These are phyloP conservation scores for Malurus cyaneus DNA, from an alignment of 2,113 vertebrate genomes.

Conservation along the genomic window DNA sequence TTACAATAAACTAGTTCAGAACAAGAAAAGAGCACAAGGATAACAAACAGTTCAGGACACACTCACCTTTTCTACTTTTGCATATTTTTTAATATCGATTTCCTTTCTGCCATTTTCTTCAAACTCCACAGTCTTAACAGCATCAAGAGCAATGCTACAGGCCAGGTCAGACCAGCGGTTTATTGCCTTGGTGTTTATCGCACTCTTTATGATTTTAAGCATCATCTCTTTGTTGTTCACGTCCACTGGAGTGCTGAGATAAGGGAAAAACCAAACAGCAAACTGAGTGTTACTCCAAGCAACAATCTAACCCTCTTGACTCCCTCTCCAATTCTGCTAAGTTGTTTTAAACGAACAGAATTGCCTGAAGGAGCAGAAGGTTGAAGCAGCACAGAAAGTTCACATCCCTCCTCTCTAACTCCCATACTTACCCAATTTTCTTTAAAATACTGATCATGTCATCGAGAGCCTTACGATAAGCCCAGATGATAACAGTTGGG, in stretches of 20 bases:
- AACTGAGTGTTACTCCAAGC: background rate
- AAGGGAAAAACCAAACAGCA: background rate
- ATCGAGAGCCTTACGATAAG: slow-evolving; percentile 89
- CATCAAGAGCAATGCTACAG: slow-evolving; percentile 86
- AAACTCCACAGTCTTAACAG: slow-evolving; percentile 88
- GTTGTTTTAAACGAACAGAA: accelerated
- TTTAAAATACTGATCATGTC: slow-evolving; percentile 86
- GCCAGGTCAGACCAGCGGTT: slow-evolving; percentile 84
- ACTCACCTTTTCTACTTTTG: slow-evolving; percentile 92
- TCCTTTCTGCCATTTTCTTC: slow-evolving; percentile 92
- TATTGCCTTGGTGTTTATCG: slow-evolving; percentile 86
- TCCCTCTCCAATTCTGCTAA: background rate
- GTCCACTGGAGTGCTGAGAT: slow-evolving; percentile 84
- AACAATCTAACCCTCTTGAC: background rate
- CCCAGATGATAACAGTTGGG: slow-evolving; percentile 90
- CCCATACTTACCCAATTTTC: slow-evolving; percentile 75
- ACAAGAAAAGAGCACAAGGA: background rate
- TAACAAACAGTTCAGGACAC: accelerated
- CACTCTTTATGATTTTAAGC: slow-evolving; percentile 93
- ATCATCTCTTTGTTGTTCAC: slow-evolving; percentile 85
- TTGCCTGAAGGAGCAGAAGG: background rate
- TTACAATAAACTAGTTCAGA: no score
- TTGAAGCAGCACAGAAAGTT: background rate
- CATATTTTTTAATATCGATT: slow-evolving; percentile 97
- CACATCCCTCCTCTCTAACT: background rate